Evolutionary conservation across 2,797 vertebrate species (phyloP), one percentile per base, ranked within the genome.

Genomic region (Sorex maritimensis): DNA sequence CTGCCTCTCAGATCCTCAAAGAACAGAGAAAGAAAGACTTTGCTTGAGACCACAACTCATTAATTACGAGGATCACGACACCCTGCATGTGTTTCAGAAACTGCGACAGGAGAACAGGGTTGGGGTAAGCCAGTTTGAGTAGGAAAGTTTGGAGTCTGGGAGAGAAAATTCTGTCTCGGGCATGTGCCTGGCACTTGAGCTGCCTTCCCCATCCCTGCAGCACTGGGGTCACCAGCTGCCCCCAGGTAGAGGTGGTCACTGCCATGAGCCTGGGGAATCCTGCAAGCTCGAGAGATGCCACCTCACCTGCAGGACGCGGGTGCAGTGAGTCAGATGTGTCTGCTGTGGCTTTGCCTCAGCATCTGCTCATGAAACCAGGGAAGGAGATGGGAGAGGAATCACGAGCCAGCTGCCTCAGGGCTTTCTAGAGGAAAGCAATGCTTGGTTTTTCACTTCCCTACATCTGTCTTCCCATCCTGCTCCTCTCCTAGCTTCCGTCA

Each of bases 1-100:
- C 23, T 67, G 87, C 84, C 84, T 87, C 92, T 26, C 34, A 86
- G 74, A 78, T 58, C 65, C 77, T 92, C 86, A 46, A 2, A 72
- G 69, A 79, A 81, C 38, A 28, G 69, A 83, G 74, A 86, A 90
- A 11, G 15, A 44, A n/a, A 72, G 46, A n/a, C n/a, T 49, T 44
- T 74, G 23, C 46, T 83, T 71, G 71, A 73, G 34, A 34, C 65
- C 84, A 58, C 21, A 6, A 65, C 91, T 95, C 58, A 44, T 52
- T 79, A 69, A 67, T 63, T 85, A 34, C 71, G 15, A 79, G 34
- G 17, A 7, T 44, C 55, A 38, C 9, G 17, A 19, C n/a, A 38
- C 74, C 49, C 79, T 91, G 6, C 72, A 0, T 83, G 90, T 85
- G 67, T 77, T 69, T 68, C n/a, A 23, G 46, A 89, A 95, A 86